Evolutionary conservation across 2,797 vertebrate genomes (phyloP), one percentile per base, ranked within the genome.

Genomic region (Poecile montanus): DNA sequence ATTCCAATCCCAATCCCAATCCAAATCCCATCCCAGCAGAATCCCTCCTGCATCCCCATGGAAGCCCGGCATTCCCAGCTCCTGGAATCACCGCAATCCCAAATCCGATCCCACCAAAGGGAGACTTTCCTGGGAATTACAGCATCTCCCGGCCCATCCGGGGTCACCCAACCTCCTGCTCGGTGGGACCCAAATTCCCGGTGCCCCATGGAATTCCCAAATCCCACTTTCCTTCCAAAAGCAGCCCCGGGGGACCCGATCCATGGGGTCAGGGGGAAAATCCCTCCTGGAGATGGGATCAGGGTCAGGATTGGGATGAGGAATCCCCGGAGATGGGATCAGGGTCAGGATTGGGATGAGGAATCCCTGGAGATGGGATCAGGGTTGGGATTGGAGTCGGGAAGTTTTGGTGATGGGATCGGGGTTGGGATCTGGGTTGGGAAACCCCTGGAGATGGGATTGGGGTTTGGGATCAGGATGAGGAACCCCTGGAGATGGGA

Each of bases 171-270:
- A 53, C 34, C 25, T 61, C 57, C 27, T 1, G 0, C 47, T 14
- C 6, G 15, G 12, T 17, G 44, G 23, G 30, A 50, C 12, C 16
- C 13, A 4, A 50, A 34, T 30, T 10, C 15, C 11, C 34, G 12
- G 13, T 1, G 0, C 10, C 54, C 36, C 16, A 2, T 4, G 14
- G 47, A 36, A 60, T 57, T 73, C 29, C 60, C 38, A 32, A 58
- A 77, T n/a, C 13, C 13, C 3, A 1, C 13, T 72, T 25, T 15
- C 36, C 36, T 60, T 44, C 47, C 38, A 19, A 32, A 63, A 8
- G 5, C 32, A 32, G 8, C 9, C 18, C 42, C 1, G 0, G 19
- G 10, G 0, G 1, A 45, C 18, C 11, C 4, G 0, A 34, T 63
- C 3, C 32, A 23, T 3, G 16, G 78, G 27, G 6, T 4, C 27